Evolutionary conservation across 2,888 invertebrate species (phyloP), one percentile per base, ranked within the genome.

Genomic region (Nineta flava): DNA sequence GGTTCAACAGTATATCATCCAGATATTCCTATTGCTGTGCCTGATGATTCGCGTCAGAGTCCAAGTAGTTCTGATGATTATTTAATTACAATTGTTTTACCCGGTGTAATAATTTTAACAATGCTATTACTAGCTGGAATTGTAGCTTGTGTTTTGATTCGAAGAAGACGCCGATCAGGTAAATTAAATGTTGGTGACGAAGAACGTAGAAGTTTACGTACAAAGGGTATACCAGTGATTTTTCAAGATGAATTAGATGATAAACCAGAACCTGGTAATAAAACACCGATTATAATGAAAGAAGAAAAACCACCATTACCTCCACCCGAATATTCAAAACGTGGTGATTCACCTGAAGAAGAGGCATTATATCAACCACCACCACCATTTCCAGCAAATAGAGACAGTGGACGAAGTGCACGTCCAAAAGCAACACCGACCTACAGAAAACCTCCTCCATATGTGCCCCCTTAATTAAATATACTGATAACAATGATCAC

Each of bases 161-260:
- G 88, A 57, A 75, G 86, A 58, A 77, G 87, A 55, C 77, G 86
- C 57, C 77, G 86, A 56, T 86, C 85, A 48, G 91, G 92, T 54
- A 84, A 90, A 72, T 81, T 87, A 83, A 82, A 81, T 59, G 71
- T 84, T 53, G 81, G 81, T 61, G 85, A 87, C 60, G 87, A 88
- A 60, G 87, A 87, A 57, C 74, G 87, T 15, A 83, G 84, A 62
- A 83, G 83, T 55, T 86, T 87, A 71, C 79, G 87, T 46, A 85
- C 84, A 58, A 87, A 86, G 65, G 75, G 75, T 47, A 92, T 94
- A 59, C 96, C 97, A 1, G 93, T 96, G 38, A 96, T 97, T 61
- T 95, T 96, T 69, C 88, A 90, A 67, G 95, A 97, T 65, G 97
- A 97, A 65, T 73, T 96, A 42, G 94, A 95, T 58, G 94, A 94